Base-by-base conservation (phyloP, 2,888 invertebrate genomes). In the Mycalesis mineus region DNA sequence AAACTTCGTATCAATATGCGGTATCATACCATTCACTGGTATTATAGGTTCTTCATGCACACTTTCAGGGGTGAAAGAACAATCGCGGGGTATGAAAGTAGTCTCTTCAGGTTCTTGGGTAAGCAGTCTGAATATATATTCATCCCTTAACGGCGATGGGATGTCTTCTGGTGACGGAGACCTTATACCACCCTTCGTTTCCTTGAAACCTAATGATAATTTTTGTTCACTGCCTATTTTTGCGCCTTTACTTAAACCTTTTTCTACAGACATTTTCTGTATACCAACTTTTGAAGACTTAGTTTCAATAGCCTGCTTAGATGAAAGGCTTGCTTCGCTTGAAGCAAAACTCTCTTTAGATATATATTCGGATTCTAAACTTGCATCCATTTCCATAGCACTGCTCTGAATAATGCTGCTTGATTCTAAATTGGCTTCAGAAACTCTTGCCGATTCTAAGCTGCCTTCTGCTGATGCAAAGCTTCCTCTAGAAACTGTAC, bases 121-220 rank as follows among this genome's bases (percentile, higher is more conserved):
- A 47, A 73, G 65, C 1, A 89, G 72, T 62, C 81, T 78, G 53
- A 89, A 89, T 0, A 89, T 65, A 54, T 89, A 89, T 72, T 88
- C 88, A 42, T 89, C 88, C 1, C 80, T 83, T 40, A 88, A 52
- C 11, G 89, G 89, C 1, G 88, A 87, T 1, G 86, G 87, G 0
- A 74, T 65, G 0, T 75, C 76, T 0, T 79, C 68, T 0, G 87
- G 84, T 0, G 79, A 81, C 0, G 64, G 62, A 33, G 62, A 64
- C 28, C 55, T 31, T 0, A 22, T 7, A 9, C 44, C 39, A 14
- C 63, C 61, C 15, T 72, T 56, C 56, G 7, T 22, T 8, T n/a
- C 13, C 7, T 39, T 49, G 28, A 39, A 37, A 37, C 15, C 39
- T 15, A 47, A 11, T 13, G 15, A 14, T 1, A 31, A 15, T 14